Conservation (phyloP, 2,113 vertebrate species). For the Chaetodon trifascialis region DNA sequence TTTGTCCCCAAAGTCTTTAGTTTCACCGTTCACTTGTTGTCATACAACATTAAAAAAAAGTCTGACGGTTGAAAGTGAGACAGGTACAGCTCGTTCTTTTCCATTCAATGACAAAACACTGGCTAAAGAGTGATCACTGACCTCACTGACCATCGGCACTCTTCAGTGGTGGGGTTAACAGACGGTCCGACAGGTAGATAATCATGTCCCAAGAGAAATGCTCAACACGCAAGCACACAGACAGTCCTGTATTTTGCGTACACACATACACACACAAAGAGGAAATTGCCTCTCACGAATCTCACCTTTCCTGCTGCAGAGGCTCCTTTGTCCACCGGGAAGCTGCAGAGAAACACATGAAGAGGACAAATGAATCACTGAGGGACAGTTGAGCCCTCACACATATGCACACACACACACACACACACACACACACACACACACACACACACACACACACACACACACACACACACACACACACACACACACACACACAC, state of each 20-base stretch:
- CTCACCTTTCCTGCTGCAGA: slow-evolving; percentile 85
- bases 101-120: not conserved
- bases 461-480: no score
- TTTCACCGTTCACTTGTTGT: not conserved
- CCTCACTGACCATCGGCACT: not conserved
- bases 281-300: not conserved
- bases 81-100: not conserved
- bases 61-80: no score
- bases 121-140: not conserved
- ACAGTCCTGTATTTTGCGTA: not conserved
- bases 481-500: no score
- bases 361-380: slow-evolving; percentile 55
- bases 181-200: not conserved
- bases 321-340: slow-evolving; percentile 82
- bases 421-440: not conserved
- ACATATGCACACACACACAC: not conserved
- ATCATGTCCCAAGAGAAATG: not conserved
- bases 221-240: slow-evolving; percentile 1
- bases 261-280: slow-evolving; percentile 4
- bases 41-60: no score
- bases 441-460: not conserved
- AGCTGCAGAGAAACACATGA: slow-evolving; percentile 72
- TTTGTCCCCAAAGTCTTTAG: not conserved
- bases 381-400: slow-evolving; percentile 5
- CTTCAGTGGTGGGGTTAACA: not conserved